These are phyloP conservation scores for Nerophis ophidion DNA, from an alignment of 2,113 vertebrate genomes.

Conservation along the genomic window DNA sequence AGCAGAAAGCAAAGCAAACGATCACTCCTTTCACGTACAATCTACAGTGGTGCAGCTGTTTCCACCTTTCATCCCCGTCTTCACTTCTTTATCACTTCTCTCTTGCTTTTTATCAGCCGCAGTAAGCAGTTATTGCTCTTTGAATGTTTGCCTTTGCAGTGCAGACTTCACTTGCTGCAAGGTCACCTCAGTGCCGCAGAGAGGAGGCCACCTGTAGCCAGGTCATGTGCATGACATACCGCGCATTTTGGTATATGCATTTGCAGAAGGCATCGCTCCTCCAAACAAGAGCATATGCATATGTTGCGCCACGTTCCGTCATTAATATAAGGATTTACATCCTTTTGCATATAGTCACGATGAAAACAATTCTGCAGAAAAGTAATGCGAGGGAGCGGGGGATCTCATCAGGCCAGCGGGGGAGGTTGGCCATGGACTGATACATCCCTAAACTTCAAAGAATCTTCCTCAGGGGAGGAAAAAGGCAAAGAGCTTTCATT, in stretches of 20 bases:
- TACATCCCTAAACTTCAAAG: slow-evolving; percentile 62
- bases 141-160: slow-evolving; percentile 36
- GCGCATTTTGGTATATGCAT: background rate
- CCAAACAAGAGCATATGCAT: slow-evolving; percentile 3
- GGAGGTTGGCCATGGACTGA: slow-evolving; percentile 35
- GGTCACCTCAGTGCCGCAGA: slow-evolving; percentile 39
- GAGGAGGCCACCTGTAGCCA: slow-evolving; percentile 41
- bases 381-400: slow-evolving; percentile 22
- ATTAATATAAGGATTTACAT: slow-evolving; percentile 1
- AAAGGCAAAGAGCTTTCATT: slow-evolving; percentile 15
- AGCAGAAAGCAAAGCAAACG: slow-evolving; percentile 27
- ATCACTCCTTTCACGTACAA: slow-evolving; percentile 60
- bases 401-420: slow-evolving; percentile 1
- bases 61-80: slow-evolving; percentile 26
- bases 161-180: slow-evolving; percentile 51
- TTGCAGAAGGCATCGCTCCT: too few species aligned
- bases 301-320: background rate
- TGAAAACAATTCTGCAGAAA: slow-evolving; percentile 1
- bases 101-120: slow-evolving; percentile 45
- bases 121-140: slow-evolving; percentile 43
- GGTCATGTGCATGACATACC: slow-evolving; percentile 5
- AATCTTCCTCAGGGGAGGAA: slow-evolving; percentile 22
- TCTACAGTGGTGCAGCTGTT: slow-evolving; percentile 68
- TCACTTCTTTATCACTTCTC: slow-evolving; percentile 23
- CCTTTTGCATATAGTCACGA: background rate